phyloP scores from a whole-genome alignment of 2,888 invertebrate species.

The Rhimphoctona megacephalus region DNA sequence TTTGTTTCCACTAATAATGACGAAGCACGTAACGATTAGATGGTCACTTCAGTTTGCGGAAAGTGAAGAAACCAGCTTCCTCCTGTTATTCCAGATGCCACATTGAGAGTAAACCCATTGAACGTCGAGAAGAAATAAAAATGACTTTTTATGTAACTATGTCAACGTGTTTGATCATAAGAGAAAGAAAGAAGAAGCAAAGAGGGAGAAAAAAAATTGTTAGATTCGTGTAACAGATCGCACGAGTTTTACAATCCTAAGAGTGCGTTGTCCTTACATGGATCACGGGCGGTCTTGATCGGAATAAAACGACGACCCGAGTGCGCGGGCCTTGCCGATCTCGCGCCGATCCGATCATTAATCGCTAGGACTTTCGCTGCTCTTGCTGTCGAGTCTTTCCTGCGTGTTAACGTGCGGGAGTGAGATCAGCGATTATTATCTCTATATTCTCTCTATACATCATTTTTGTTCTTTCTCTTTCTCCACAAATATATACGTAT shows the following conservation, averaged over 20 bases:
- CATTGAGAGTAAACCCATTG: not conserved
- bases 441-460: constrained; percentile 25
- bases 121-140: constrained; percentile 4
- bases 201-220: constrained; percentile 16
- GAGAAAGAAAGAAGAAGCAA: constrained; percentile 35
- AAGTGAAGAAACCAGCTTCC: constrained; percentile 32
- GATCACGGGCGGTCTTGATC: constrained; percentile 40
- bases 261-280: constrained; percentile 39
- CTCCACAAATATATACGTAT: not conserved
- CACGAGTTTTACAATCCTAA: not conserved
- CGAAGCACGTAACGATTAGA: not conserved
- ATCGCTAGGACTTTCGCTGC: constrained; percentile 64
- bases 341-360: constrained; percentile 58
- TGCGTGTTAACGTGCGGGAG: constrained; percentile 52
- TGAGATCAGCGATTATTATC: constrained; percentile 58
- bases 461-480: not conserved
- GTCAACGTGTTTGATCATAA: constrained; percentile 38
- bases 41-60: not conserved
- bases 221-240: constrained; percentile 46
- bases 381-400: constrained; percentile 35
- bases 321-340: constrained; percentile 33
- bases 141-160: constrained; percentile 19
- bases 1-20: not conserved
- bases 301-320: constrained; percentile 34
- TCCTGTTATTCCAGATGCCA: not conserved